phyloP scores from a whole-genome alignment of 2,797 vertebrate species.

The Sardinella longiceps region DNA sequence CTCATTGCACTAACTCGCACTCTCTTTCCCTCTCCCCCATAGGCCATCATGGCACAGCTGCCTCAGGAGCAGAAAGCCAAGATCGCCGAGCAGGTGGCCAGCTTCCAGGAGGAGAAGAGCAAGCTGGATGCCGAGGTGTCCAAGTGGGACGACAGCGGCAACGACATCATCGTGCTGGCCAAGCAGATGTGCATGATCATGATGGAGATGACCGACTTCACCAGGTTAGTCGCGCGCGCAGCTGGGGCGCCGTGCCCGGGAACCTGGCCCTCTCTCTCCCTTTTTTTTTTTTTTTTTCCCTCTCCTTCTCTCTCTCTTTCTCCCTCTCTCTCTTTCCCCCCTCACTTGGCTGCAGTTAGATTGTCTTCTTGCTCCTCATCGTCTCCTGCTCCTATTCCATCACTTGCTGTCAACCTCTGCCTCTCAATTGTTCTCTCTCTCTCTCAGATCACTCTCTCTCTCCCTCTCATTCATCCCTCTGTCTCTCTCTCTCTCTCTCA shows the following conservation, averaged over 20 bases:
- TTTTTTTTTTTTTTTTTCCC: no score
- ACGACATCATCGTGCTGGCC: conserved; percentile 97
- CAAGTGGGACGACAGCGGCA: conserved; percentile 99
- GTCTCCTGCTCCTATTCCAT: conserved; percentile 22
- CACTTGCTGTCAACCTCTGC: not conserved
- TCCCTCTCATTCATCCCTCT: not conserved
- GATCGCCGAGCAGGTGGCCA: conserved; percentile 98
- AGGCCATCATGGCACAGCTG: conserved; percentile 99
- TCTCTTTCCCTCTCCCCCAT: conserved; percentile 34
- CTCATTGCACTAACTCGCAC: not conserved
- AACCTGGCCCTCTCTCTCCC: not conserved
- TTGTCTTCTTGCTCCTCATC: not conserved
- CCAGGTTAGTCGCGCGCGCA: conserved; percentile 66
- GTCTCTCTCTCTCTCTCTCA: not conserved
- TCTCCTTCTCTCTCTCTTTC: not conserved
- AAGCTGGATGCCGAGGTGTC: conserved; percentile 98
- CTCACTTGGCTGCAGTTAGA: not conserved
- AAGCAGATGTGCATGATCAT: conserved; percentile 99
- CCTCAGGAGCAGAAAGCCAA: conserved; percentile 99
- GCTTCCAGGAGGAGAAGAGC: conserved; percentile 98
- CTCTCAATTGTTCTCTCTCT: not conserved
- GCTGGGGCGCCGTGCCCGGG: not conserved
- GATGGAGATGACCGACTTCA: conserved; percentile 99
- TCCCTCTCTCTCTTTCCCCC: not conserved
- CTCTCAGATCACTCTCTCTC: not conserved